A percentile compares a stretch with the other conserved stretches of the same genome.
Conservation (phyloP, 2,113 vertebrate species). For the Pandion haliaetus region DNA sequence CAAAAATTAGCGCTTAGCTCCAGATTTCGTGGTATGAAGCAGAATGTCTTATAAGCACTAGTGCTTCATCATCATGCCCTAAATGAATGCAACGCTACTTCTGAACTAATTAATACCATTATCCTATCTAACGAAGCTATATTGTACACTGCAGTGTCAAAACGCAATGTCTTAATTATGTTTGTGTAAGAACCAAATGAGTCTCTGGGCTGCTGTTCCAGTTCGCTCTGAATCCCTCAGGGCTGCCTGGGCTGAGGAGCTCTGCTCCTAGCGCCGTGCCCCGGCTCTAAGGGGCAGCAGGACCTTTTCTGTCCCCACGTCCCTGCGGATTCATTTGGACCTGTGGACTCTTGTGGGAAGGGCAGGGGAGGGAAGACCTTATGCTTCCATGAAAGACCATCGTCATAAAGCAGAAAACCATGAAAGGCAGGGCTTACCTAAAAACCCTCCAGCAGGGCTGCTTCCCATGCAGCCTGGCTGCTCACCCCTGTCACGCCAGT, state of each 20-base stretch:
- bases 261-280: background rate
- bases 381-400: background rate
- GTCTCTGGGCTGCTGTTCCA: background rate
- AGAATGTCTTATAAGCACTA: background rate
- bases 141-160: background rate
- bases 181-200: background rate
- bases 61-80: background rate
- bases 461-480: background rate
- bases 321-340: background rate
- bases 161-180: background rate
- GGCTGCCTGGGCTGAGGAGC: background rate
- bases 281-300: background rate
- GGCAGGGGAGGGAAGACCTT: background rate
- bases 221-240: background rate
- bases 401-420: background rate
- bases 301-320: background rate
- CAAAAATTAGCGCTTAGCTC: background rate
- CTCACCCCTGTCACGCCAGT: background rate
- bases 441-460: background rate
- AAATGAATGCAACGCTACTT: background rate
- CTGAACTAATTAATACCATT: background rate
- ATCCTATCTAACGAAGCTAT: background rate
- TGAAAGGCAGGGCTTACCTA: background rate
- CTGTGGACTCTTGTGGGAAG: background rate
- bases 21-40: background rate